Percentiles rank a stretch among this genome's conserved stretches.
Evolutionary conservation across 1,140 invertebrate species (phyloP).

Genomic region (Parasteatoda tepidariorum): DNA sequence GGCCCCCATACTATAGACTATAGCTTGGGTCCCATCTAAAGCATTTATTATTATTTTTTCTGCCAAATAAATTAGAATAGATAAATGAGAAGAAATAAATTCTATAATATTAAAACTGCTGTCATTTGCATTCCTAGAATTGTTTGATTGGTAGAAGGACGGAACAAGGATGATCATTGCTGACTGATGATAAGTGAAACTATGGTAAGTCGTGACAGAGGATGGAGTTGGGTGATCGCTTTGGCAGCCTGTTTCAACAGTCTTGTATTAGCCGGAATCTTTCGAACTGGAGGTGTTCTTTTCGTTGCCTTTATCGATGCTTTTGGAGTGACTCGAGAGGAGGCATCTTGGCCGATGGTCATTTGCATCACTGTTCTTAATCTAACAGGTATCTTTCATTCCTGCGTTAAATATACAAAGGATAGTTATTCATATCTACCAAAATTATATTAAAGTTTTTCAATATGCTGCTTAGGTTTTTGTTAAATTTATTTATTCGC

Average conservation of each 20-base stretch:
- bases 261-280: slow-evolving; percentile 21
- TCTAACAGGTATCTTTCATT: slow-evolving; percentile 14
- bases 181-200: too few species aligned
- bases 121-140: too few species aligned
- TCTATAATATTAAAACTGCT: too few species aligned
- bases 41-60: too few species aligned
- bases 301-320: slow-evolving; percentile 42
- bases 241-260: slow-evolving; percentile 28
- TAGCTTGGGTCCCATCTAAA: too few species aligned
- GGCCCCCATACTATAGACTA: too few species aligned
- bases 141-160: too few species aligned
- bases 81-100: too few species aligned
- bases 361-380: slow-evolving; percentile 31
- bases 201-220: neutral
- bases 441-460: neutral
- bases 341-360: slow-evolving; percentile 52
- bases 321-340: slow-evolving; percentile 40
- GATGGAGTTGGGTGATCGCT: slow-evolving; percentile 51
- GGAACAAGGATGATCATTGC: too few species aligned
- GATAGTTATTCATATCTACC: neutral
- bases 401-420: neutral
- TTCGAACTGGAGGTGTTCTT: slow-evolving; percentile 27
- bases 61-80: too few species aligned
- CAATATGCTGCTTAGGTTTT: too few species aligned
- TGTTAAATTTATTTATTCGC: too few species aligned